Base-by-base conservation (phyloP, 2,113 vertebrate species). In the Phainopepla nitens region DNA sequence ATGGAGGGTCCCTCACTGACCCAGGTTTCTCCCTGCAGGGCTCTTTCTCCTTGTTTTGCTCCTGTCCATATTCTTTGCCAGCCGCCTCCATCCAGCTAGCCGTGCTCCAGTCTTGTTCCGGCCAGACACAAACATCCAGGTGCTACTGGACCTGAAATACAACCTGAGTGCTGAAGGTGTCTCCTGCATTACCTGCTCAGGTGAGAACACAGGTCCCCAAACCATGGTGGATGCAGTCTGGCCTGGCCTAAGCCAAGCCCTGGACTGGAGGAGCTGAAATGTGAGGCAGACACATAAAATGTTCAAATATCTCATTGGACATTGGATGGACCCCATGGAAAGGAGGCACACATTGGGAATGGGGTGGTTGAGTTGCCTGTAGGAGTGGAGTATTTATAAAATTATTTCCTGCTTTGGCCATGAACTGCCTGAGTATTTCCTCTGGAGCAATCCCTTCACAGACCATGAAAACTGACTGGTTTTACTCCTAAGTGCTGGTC, bases 81-180 rank as follows among this genome's bases (percentile, higher is more conserved):
- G 98, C 93, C 98, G 98, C 86, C 98, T 99, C 75, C 98, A 98
- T 17, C 99, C 99, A 0, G 99, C 99, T 47, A 99, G 99, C 96
- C 98, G 98, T 11, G 99, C 99, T 25, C 99, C 99, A 0, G 98
- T 99, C 42, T 98, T 99, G 28, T 99, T 99, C 97, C 98, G 98
- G 71, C 98, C 98, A 0, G 98, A 99, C 89, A 99, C 99, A 33
- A 99, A 99, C 98, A 99, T 99, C 80, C 99, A 99, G 98, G 98
- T 98, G 85, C 98, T 99, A 18, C 98, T 99, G 85, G 99, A 99
- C 90, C 98, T 99, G 72, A 99, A 99, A 88, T 99, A 99, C 98
- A 99, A 99, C 98, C 98, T 99, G 87, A 99, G 99, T 9, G 99
- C 99, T 4, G 99, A 99, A 93, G 99, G 99, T 66, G 99, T 99